A percentile compares a stretch with the other conserved stretches of the same genome.
Evolutionary conservation across 2,113 vertebrate species (phyloP).

Genomic region (Conger conger): DNA sequence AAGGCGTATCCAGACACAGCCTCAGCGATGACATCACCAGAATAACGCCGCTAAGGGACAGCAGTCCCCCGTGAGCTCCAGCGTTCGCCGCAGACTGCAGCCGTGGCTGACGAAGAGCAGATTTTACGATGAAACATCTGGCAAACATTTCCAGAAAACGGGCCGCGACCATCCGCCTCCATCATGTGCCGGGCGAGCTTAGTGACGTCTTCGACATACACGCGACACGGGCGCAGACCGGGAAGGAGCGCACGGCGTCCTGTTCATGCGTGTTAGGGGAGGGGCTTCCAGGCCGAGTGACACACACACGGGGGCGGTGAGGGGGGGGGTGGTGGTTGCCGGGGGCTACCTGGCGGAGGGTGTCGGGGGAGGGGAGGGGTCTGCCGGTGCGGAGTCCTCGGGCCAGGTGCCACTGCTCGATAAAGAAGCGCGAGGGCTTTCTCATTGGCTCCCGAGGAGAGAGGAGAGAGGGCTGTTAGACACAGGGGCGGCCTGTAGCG

Average conservation of each 20-base stretch:
- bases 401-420: conserved; percentile 85
- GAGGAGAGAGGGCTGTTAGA: conserved; percentile 19
- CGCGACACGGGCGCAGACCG: too few relatives aligned
- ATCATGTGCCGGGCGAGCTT: too few relatives aligned
- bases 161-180: too few relatives aligned
- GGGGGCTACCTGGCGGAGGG: conserved; percentile 83
- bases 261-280: neutral
- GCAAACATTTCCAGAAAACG: neutral
- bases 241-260: neutral
- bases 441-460: conserved; percentile 73
- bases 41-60: neutral
- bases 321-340: neutral
- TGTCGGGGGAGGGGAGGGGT: conserved; percentile 75
- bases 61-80: neutral
- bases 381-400: conserved; percentile 69
- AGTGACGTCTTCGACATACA: too few relatives aligned
- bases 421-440: conserved; percentile 81
- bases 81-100: neutral
- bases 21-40: too few relatives aligned
- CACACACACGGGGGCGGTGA: neutral
- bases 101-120: neutral
- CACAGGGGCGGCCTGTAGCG: too few relatives aligned
- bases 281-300: neutral
- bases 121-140: neutral
- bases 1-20: too few relatives aligned